Conservation (phyloP, 1,140 invertebrate genomes). For the Anagrus nilaparvatae region DNA sequence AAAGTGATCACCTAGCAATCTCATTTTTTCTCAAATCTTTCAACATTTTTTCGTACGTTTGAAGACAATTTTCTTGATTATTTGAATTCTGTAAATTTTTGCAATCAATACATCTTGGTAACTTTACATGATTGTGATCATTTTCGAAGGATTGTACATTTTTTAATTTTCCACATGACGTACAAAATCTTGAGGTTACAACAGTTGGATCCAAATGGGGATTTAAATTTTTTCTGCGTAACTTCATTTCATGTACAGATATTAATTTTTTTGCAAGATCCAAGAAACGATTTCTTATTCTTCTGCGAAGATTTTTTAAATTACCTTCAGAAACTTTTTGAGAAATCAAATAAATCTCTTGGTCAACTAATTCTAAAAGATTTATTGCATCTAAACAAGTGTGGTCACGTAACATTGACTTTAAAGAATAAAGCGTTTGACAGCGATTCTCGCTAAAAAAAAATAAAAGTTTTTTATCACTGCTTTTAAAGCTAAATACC, state of each 20-base stretch:
- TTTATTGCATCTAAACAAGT: conserved; percentile 45
- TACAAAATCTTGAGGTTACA: conserved; percentile 18
- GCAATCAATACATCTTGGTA: too few relatives aligned
- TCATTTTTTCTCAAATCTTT: conserved; percentile 49
- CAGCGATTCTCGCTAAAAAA: too few relatives aligned
- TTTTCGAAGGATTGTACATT: conserved; percentile 5
- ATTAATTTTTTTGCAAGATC: too few relatives aligned
- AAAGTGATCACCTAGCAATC: conserved; percentile 8
- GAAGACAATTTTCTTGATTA: too few relatives aligned
- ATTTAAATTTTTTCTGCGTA: neutral
- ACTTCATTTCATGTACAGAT: too few relatives aligned
- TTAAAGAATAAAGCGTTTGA: too few relatives aligned
- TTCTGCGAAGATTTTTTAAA: conserved; percentile 47
- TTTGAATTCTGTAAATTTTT: too few relatives aligned
- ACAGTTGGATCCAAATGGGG: neutral
- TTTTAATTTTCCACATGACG: conserved; percentile 17
- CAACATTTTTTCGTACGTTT: conserved; percentile 51
- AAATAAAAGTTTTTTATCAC: too few relatives aligned
- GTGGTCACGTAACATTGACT: too few relatives aligned
- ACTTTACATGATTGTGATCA: conserved; percentile 10
- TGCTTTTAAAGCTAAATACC: too few relatives aligned
- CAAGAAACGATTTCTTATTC: conserved; percentile 31
- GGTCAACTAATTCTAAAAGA: conserved; percentile 48
- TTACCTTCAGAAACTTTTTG: conserved; percentile 40
- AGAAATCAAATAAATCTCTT: conserved; percentile 49